Percentiles rank a stretch among this genome's conserved stretches.
Conservation (phyloP, 1,140 invertebrate species). For the Camponotus pennsylvanicus region DNA sequence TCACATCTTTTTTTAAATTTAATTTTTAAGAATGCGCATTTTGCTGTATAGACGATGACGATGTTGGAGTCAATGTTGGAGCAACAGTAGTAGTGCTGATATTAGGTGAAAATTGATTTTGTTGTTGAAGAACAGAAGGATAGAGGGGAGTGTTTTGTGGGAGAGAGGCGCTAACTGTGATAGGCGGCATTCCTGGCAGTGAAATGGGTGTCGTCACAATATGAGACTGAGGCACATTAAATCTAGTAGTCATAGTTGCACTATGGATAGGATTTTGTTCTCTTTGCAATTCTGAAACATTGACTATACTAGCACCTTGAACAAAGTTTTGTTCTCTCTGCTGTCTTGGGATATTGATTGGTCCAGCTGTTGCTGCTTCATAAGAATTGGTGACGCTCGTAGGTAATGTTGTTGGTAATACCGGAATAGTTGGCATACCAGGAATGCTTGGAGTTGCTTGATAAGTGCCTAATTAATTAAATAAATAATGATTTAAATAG, state of each 20-base stretch:
- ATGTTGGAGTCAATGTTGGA: constrained; percentile 65
- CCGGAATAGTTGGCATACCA: constrained; percentile 88
- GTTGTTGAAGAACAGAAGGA: constrained; percentile 73
- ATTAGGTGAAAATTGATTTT: constrained; percentile 72
- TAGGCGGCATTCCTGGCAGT: constrained; percentile 92
- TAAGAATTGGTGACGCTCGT: constrained; percentile 60
- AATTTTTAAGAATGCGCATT: constrained; percentile 14
- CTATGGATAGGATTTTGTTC: constrained; percentile 40
- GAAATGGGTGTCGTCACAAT: constrained; percentile 90
- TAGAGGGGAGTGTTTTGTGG: constrained; percentile 84
- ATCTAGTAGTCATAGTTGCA: constrained; percentile 47
- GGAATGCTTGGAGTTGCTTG: constrained; percentile 86
- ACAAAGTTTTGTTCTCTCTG: constrained; percentile 46
- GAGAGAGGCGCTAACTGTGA: constrained; percentile 92
- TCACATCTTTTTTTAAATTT: constrained; percentile 21
- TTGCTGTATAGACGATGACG: constrained; percentile 77
- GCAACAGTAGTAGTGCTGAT: constrained; percentile 60
- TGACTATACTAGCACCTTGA: constrained; percentile 10
- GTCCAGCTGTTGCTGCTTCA: constrained; percentile 5
- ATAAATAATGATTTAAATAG: neutral
- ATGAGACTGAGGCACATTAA: constrained; percentile 76
- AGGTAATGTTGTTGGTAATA: constrained; percentile 75
- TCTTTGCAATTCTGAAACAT: constrained; percentile 1
- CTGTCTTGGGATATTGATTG: constrained; percentile 35
- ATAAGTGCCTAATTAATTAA: constrained; percentile 65